Percentiles rank a stretch among this genome's conserved stretches.
Evolutionary conservation across 1,140 invertebrate genomes (phyloP).

Genomic region (Heliconius eleuchia): DNA sequence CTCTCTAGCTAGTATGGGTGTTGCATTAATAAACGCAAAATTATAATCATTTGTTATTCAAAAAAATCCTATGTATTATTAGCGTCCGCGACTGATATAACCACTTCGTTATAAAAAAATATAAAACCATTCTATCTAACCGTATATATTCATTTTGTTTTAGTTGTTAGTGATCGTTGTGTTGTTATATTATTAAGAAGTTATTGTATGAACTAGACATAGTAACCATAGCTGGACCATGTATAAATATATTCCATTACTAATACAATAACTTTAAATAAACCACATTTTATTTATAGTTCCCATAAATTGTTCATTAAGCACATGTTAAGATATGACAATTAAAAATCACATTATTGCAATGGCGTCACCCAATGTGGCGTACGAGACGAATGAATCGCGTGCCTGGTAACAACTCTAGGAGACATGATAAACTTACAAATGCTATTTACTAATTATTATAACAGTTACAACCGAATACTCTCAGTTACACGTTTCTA

Average conservation of each 20-base stretch:
- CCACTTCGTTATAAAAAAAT: neutral
- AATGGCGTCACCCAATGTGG: constrained; percentile 47
- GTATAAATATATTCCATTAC: too few relatives aligned
- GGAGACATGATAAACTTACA: neutral
- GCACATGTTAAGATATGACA: constrained; percentile 28
- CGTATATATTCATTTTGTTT: neutral
- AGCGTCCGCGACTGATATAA: neutral
- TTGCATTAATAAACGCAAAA: neutral
- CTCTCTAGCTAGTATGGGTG: too few relatives aligned
- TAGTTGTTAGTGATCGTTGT: neutral
- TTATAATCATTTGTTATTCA: neutral
- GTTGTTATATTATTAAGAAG: too few relatives aligned
- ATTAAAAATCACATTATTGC: constrained; percentile 52
- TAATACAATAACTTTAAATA: neutral
- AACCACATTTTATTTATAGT: neutral
- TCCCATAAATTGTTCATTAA: constrained; percentile 9
- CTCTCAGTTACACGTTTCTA: neutral
- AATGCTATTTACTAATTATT: constrained; percentile 20
- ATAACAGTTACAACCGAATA: constrained; percentile 8
- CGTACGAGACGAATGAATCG: constrained; percentile 31
- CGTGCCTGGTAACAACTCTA: constrained; percentile 30
- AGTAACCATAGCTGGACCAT: too few relatives aligned
- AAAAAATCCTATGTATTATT: neutral
- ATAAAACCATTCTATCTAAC: neutral
- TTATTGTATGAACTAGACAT: too few relatives aligned